Percentiles rank a stretch among this genome's conserved stretches.
Evolutionary conservation across 2,113 vertebrate genomes (phyloP).

Genomic region (Archilochus colubris): DNA sequence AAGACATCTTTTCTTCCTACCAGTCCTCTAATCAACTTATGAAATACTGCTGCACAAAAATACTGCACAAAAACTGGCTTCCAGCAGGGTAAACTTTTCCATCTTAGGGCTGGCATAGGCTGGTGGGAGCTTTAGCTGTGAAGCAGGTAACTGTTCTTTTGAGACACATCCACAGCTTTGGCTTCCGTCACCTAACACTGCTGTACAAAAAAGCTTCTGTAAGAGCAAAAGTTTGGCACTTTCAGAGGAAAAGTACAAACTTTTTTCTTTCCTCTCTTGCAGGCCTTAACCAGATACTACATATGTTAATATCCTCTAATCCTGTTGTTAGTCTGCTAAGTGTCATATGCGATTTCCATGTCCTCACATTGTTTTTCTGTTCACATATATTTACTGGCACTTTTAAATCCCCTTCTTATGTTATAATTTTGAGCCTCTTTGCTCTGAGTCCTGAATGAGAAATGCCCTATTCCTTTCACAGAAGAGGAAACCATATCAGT

Average conservation of each 20-base stretch:
- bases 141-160: not conserved
- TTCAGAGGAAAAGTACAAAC: not conserved
- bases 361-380: not conserved
- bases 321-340: not conserved
- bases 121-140: not conserved
- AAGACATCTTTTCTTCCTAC: not conserved
- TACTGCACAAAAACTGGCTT: not conserved
- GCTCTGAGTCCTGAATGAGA: not conserved
- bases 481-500: not conserved
- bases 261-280: not conserved
- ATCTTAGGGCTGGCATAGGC: not conserved
- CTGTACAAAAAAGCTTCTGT: not conserved
- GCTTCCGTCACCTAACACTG: not conserved
- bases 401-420: not conserved
- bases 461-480: conserved; percentile 1
- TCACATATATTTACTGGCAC: conserved; percentile 1
- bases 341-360: not conserved
- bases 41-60: not conserved
- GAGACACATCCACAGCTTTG: not conserved
- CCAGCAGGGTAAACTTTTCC: not conserved
- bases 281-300: not conserved
- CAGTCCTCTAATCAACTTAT: not conserved
- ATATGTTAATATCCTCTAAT: not conserved
- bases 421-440: conserved; percentile 38
- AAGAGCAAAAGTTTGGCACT: not conserved